Base-by-base conservation (phyloP, 2,113 vertebrate species). In the Agapornis roseicollis region DNA sequence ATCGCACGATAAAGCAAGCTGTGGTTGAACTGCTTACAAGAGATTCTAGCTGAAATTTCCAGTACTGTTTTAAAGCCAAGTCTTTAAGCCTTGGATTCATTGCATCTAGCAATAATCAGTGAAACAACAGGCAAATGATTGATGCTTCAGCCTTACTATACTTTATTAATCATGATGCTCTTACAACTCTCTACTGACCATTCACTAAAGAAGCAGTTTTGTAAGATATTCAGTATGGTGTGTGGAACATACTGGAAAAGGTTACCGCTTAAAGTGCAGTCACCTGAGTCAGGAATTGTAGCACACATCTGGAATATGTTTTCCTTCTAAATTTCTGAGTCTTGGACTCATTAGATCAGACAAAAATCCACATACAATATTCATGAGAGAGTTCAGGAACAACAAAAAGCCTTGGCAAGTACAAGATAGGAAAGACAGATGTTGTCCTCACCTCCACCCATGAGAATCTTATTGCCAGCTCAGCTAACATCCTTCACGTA, bases 321-420 rank as follows among this genome's bases (percentile, higher is more conserved):
- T 97, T 95, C 33, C 42, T 85, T 66, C n/a, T 80, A 97, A 82
- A 84, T 79, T 92, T 91, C 96, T 18, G n/a, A 95, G 92, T 77
- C 97, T 95, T 96, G 96, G 94, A 96, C 91, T 97, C 97, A 97
- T 92, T 96, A 97, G 94, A 96, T 94, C 89, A 92, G 28, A 97
- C 93, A 97, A 96, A 97, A 98, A 76, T 77, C 95, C 96, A 86
- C 93, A 94, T 97, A 97, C 94, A 96, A 95, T 98, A 97, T 98
- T 98, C 97, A 98, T 97, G 97, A 97, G 96, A 93, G 96, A 96
- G 86, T 88, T 96, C 92, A 96, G 93, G 94, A 97, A 96, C 94
- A 90, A 91, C 77, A 86, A 95, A 95, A 97, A 90, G 29, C 19
- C 69, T 88, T 97, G 96, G 97, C 96, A 91, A 93, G 84, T 89